phyloP scores from a whole-genome alignment of 53 echinoderm and acorn worm genomes.

The Hippasteria phrygiana region DNA sequence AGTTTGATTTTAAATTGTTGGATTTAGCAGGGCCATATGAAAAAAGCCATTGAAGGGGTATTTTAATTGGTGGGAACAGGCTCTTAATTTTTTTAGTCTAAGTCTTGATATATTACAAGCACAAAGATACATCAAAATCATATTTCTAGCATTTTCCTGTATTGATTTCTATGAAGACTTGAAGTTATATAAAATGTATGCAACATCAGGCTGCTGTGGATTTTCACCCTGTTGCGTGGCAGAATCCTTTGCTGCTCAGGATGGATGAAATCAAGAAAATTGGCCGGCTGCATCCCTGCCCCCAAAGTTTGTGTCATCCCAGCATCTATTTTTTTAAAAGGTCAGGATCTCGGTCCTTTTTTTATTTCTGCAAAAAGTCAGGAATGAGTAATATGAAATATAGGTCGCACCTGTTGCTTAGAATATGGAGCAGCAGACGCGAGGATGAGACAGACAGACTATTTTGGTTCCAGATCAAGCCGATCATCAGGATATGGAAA shows the following conservation, averaged over 20 bases:
- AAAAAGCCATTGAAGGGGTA: no score
- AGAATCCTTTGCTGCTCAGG: no score
- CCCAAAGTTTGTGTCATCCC: not conserved
- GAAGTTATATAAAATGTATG: no score
- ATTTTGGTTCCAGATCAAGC: conserved; percentile 41
- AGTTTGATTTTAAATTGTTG: no score
- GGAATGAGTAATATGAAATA: conserved; percentile 48
- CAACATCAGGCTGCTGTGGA: not conserved
- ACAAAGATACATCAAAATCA: no score
- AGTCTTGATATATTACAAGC: no score
- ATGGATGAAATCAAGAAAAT: not conserved
- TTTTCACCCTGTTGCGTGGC: not conserved
- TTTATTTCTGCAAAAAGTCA: not conserved
- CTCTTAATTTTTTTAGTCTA: no score
- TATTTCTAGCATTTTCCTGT: no score
- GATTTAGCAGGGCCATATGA: no score
- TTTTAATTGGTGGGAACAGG: no score
- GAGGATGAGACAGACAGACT: conserved; percentile 37
- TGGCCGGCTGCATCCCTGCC: not conserved
- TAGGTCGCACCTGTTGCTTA: conserved; percentile 46
- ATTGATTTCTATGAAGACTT: no score
- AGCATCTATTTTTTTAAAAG: not conserved
- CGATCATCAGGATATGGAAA: conserved; percentile 44
- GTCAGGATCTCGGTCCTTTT: not conserved
- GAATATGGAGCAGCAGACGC: conserved; percentile 55